Conservation (phyloP, 2,797 vertebrate species). For the Periophthalmus magnuspinnatus region DNA sequence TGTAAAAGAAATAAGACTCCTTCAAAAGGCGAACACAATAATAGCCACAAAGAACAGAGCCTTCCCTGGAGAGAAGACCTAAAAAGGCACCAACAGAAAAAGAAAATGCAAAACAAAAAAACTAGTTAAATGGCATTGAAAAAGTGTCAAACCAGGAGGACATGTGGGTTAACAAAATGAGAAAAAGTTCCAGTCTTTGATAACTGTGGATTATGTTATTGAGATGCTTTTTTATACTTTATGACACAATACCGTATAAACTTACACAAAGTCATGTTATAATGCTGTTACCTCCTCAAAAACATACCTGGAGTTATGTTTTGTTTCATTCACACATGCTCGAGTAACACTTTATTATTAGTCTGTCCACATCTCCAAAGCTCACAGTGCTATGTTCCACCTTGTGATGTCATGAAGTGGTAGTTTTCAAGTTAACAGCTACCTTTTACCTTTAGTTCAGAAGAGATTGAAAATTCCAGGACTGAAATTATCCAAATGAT, state of each 20-base stretch:
- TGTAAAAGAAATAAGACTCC: neutral
- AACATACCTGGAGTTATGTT: too few species aligned
- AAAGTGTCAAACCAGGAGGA: neutral
- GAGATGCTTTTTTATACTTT: neutral
- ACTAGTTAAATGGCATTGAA: neutral
- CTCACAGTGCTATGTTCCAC: too few species aligned
- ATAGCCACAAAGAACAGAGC: neutral
- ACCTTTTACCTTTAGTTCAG: too few species aligned
- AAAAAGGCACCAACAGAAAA: neutral
- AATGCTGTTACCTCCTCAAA: too few species aligned
- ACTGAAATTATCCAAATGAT: too few species aligned
- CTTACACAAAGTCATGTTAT: too few species aligned
- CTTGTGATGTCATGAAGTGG: too few species aligned
- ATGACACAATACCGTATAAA: neutral
- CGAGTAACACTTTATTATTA: too few species aligned
- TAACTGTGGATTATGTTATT: neutral
- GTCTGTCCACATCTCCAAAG: too few species aligned
- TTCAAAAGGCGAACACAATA: neutral
- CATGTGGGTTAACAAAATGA: neutral
- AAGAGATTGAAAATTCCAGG: too few species aligned
- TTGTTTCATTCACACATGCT: too few species aligned
- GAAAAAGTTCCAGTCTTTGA: neutral
- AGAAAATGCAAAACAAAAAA: neutral
- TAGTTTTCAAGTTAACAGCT: too few species aligned
- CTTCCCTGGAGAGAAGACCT: neutral